Evolutionary conservation across 2,113 vertebrate species (phyloP).

Genomic region (Poeciliopsis prolifica): DNA sequence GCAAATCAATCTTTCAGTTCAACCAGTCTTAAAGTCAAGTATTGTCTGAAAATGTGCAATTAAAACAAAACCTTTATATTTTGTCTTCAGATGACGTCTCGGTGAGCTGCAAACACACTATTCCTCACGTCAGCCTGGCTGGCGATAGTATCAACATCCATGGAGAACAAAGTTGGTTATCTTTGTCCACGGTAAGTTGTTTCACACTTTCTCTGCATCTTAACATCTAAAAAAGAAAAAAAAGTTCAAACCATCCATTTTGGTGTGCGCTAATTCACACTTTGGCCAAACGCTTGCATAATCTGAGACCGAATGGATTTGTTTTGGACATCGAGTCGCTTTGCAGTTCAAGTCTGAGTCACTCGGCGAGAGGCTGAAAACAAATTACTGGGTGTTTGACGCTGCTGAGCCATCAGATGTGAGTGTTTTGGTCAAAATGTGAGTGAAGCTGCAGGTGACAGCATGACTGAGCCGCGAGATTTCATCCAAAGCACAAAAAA

Average conservation of each 20-base stretch:
- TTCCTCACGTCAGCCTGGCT: neutral
- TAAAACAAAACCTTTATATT: neutral
- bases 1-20: neutral
- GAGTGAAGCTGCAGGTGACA: constrained; percentile 15
- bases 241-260: neutral
- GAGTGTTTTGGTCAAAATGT: constrained; percentile 30
- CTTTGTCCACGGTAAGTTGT: neutral
- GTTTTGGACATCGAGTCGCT: constrained; percentile 13
- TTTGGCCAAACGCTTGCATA: neutral
- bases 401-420: constrained; percentile 32
- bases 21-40: neutral
- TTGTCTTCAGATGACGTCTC: neutral
- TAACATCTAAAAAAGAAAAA: neutral
- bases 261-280: neutral
- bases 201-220: neutral
- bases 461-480: constrained; percentile 20
- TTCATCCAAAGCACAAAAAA: constrained; percentile 7
- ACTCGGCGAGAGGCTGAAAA: constrained; percentile 8
- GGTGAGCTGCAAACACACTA: neutral
- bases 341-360: constrained; percentile 21
- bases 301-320: neutral
- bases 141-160: neutral
- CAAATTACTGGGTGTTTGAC: constrained; percentile 47
- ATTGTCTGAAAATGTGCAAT: neutral
- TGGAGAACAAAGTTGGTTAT: neutral